Conservation (phyloP, 2,113 vertebrate genomes). For the Apeltes quadracus region DNA sequence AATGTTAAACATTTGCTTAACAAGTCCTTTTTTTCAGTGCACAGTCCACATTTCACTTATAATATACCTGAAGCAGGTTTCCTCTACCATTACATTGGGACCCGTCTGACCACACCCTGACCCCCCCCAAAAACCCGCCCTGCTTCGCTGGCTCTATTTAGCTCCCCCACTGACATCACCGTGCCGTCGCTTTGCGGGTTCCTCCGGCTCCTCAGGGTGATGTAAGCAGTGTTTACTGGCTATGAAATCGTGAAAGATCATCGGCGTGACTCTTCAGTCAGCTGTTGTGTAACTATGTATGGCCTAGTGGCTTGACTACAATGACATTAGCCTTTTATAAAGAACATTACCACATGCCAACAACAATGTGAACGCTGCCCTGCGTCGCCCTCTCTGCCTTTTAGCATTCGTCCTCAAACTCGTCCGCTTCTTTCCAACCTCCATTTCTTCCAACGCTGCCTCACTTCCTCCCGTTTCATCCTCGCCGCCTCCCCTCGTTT, state of each 20-base stretch:
- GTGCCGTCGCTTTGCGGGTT: conserved; percentile 8
- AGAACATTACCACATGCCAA: conserved; percentile 29
- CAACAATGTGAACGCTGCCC: conserved; percentile 5
- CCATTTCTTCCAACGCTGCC: background rate
- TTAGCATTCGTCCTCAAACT: background rate
- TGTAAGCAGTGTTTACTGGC: conserved; percentile 44
- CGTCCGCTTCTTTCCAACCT: background rate
- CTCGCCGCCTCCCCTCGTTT: background rate
- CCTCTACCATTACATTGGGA: no score
- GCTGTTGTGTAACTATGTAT: conserved; percentile 49
- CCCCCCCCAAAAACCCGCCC: background rate
- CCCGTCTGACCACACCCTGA: no score
- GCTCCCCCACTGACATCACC: conserved; percentile 23
- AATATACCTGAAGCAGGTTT: background rate
- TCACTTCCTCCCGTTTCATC: background rate
- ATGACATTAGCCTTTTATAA: conserved; percentile 28
- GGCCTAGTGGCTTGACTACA: conserved; percentile 20
- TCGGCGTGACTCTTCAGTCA: conserved; percentile 31
- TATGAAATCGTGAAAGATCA: conserved; percentile 7
- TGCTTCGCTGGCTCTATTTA: conserved; percentile 16
- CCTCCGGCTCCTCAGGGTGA: conserved; percentile 31
- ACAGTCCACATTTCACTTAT: background rate
- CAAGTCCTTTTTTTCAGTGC: background rate
- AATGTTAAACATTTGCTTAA: background rate
- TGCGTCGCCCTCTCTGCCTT: background rate